A percentile compares a stretch with the other conserved stretches of the same genome.
Evolutionary conservation across 2,797 vertebrate species (phyloP).

Genomic region (Poecilia gillii): DNA sequence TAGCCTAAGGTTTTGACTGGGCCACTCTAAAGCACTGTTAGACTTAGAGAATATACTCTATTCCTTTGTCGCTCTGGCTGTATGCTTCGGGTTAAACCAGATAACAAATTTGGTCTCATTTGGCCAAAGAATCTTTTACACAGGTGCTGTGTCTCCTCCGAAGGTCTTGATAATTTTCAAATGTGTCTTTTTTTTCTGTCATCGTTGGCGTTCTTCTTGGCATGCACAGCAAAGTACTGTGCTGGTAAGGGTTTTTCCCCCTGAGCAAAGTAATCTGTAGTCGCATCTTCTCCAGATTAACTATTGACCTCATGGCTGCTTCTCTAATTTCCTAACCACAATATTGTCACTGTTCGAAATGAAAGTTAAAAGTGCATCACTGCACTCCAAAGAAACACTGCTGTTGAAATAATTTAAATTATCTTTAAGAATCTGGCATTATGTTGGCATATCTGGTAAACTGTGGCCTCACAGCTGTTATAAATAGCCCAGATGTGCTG

Average conservation of each 20-base stretch:
- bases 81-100: neutral
- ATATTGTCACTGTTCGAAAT: neutral
- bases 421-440: neutral
- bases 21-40: neutral
- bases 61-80: neutral
- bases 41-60: neutral
- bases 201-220: neutral
- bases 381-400: neutral
- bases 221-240: neutral
- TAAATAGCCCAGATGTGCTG: slow-evolving; percentile 25
- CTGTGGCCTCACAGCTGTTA: slow-evolving; percentile 18
- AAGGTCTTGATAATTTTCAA: neutral
- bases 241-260: neutral
- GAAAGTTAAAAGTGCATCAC: neutral
- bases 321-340: neutral
- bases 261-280: neutral
- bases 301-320: neutral
- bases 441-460: slow-evolving; percentile 1
- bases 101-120: too few species aligned
- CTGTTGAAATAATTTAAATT: neutral
- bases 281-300: neutral
- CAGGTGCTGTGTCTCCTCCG: too few species aligned
- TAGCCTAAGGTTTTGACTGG: neutral
- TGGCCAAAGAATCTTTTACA: too few species aligned
- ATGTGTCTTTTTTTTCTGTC: neutral